Evolutionary conservation across 1,140 invertebrate genomes (phyloP).

Genomic region (Rhagoletis pomonella): DNA sequence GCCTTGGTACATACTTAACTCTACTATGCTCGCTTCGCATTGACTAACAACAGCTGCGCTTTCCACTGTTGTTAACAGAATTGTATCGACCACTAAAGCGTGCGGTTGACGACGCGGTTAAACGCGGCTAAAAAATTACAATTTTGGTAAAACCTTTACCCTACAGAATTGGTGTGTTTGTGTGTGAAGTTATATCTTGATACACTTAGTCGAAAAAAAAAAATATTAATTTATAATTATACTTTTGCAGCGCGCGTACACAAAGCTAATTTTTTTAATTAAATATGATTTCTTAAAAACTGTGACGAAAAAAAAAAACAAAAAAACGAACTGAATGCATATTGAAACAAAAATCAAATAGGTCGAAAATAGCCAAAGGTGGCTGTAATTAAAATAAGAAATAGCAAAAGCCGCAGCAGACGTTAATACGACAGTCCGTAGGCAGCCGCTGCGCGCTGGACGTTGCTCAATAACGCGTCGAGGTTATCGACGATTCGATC

Average conservation of each 20-base stretch:
- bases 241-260: no score
- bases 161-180: conserved; percentile 18
- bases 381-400: conserved; percentile 33
- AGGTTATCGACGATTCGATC: conserved; percentile 55
- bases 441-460: not conserved
- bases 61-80: conserved; percentile 56
- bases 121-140: conserved; percentile 7
- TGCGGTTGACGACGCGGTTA: conserved; percentile 56
- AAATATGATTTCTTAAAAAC: no score
- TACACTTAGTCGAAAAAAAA: not conserved
- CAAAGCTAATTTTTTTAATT: no score
- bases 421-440: conserved; percentile 30
- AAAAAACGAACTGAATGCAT: no score
- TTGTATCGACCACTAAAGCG: conserved; percentile 57
- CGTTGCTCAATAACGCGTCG: conserved; percentile 56
- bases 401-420: conserved; percentile 24
- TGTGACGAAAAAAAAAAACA: no score
- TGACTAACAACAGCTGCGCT: conserved; percentile 53
- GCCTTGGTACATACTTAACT: not conserved
- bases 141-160: conserved; percentile 27
- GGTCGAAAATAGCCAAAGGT: conserved; percentile 24
- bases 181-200: not conserved
- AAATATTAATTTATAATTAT: no score
- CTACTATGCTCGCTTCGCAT: not conserved
- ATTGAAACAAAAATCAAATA: conserved; percentile 5